phyloP scores from a whole-genome alignment of 2,888 invertebrate species.

The Oligia strigilis region DNA sequence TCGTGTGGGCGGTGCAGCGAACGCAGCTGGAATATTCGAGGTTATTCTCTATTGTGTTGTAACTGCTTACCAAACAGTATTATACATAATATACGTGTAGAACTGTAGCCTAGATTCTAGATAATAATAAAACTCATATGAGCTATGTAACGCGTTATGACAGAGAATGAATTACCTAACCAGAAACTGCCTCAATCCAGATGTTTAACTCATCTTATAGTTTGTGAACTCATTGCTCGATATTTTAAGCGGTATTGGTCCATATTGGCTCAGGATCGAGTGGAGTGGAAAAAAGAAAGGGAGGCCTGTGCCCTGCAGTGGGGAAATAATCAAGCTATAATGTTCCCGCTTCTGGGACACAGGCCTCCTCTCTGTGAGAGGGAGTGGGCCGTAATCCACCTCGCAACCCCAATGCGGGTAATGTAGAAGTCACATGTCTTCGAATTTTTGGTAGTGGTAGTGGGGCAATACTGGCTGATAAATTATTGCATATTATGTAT shows the following conservation, averaged over 20 bases:
- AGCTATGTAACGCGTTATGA: constrained; percentile 54
- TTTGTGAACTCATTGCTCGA: not conserved
- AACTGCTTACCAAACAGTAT: constrained; percentile 58
- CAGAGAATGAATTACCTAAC: constrained; percentile 33
- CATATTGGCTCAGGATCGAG: not conserved
- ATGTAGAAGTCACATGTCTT: not conserved
- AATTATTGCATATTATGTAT: not conserved
- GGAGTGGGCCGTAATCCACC: not conserved
- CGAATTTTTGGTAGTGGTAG: too few species aligned
- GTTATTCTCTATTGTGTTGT: constrained; percentile 56
- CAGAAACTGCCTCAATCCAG: constrained; percentile 28
- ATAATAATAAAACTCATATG: constrained; percentile 54
- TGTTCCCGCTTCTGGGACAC: not conserved
- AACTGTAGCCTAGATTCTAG: constrained; percentile 58
- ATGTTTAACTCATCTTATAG: constrained; percentile 13
- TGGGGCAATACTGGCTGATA: not conserved
- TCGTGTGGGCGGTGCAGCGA: constrained; percentile 53
- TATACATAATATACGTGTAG: constrained; percentile 52
- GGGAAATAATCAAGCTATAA: not conserved
- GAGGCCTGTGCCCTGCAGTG: not conserved
- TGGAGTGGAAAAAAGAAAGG: not conserved
- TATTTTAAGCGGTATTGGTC: not conserved
- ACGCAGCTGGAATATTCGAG: constrained; percentile 56
- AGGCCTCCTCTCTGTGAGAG: not conserved
- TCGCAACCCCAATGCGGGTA: not conserved